Evolutionary conservation across 1,140 invertebrate genomes (phyloP), one percentile per base, ranked within the genome.

Genomic region (Acromyrmex charruanus): DNA sequence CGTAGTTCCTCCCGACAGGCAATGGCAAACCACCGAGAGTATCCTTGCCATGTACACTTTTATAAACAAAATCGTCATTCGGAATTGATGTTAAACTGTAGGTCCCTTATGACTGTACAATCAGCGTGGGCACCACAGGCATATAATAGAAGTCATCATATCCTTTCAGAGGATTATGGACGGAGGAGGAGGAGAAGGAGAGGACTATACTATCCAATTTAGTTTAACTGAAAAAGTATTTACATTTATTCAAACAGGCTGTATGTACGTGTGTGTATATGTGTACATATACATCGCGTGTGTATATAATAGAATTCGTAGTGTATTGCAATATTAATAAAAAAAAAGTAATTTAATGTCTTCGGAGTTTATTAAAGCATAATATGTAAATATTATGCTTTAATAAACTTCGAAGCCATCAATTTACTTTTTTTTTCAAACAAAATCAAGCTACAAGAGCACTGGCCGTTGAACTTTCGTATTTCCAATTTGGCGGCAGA

Each of bases 401-500:
- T 31, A 31, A 31, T 31, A 31, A 31, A 31, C 3, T 31, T 3
- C 31, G 31, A 31, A 31, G 31, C 6, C 3, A 5, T 31, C 31
- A 31, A 31, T 31, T 31, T 31, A 31, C 31, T 31, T 31, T 31
- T 31, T 31, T 31, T 31, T 31, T 31, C 3, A 31, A 31, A 82
- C 55, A 51, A 79, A 92, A 79, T 98, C 98, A 99, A 94, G 99
- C 98, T 87, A 99, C 99, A 94, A 99, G 96, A 94, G 99, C 99
- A 91, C 99, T 99, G 51, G 99, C 99, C 81, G 99, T 99, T 93
- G 98, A 98, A 44, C 98, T 99, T 95, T 99, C 99, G 94, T 99
- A 99, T 96, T 99, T 99, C 99, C 99, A 99, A 95, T 98, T 99
- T 21, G 99, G 99, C 69, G 99, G 97, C 65, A 99, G 96, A 72